Conservation (phyloP, 2,888 invertebrate genomes). For the Cerceris rybyensis region DNA sequence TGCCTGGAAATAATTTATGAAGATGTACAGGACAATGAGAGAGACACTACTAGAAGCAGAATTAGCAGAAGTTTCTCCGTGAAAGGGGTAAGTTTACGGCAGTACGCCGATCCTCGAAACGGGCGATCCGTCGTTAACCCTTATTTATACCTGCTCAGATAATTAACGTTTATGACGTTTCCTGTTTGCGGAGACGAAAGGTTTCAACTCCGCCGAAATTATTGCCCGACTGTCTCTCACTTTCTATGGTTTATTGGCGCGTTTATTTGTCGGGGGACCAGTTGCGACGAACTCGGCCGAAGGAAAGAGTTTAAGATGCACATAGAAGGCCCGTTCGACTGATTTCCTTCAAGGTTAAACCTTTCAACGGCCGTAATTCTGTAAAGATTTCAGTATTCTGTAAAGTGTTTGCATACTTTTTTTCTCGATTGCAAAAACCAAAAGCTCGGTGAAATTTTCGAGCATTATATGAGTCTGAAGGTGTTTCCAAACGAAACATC, state of each 20-base stretch:
- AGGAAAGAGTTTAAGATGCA: constrained; percentile 15
- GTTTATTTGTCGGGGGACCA: constrained; percentile 13
- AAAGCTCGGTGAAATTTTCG: background rate
- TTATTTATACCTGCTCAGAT: constrained; percentile 56
- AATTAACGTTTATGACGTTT: constrained; percentile 55
- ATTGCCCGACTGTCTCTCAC: constrained; percentile 25
- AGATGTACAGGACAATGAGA: constrained; percentile 12
- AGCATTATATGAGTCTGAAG: too few relatives aligned
- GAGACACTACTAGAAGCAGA: constrained; percentile 1
- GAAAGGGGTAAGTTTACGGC: constrained; percentile 38
- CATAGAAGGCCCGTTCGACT: constrained; percentile 12
- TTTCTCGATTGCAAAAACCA: background rate
- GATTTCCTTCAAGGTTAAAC: constrained; percentile 22
- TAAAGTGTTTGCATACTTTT: background rate
- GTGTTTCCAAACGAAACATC: too few relatives aligned
- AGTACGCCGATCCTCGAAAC: constrained; percentile 17
- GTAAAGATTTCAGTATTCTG: background rate
- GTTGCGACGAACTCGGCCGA: constrained; percentile 44
- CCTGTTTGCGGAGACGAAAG: constrained; percentile 10
- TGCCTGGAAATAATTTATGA: constrained; percentile 32
- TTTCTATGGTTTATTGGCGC: constrained; percentile 37
- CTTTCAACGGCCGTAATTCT: background rate
- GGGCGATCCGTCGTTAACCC: constrained; percentile 43
- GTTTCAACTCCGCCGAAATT: constrained; percentile 23
- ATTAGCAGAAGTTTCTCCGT: constrained; percentile 15